A percentile compares a stretch with the other conserved stretches of the same genome.
Conservation (phyloP, 2,113 vertebrate genomes). For the Ovibos moschatus region DNA sequence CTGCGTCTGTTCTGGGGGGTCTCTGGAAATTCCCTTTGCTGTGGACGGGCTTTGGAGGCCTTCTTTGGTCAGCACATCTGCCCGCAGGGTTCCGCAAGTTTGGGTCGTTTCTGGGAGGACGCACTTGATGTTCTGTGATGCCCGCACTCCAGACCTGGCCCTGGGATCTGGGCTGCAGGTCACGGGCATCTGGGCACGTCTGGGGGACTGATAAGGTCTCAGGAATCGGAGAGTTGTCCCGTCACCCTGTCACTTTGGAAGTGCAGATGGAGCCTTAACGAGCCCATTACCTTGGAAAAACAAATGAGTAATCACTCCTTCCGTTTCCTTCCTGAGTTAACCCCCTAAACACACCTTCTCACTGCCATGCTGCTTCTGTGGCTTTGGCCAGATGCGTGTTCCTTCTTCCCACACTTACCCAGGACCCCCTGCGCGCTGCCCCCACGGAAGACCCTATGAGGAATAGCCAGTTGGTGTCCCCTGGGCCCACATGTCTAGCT, state of each 20-base stretch:
- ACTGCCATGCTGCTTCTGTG: fast-evolving
- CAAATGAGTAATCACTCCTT: not conserved
- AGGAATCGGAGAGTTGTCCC: not conserved
- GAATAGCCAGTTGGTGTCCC: fast-evolving
- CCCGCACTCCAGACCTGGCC: not conserved
- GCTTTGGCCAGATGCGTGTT: not conserved
- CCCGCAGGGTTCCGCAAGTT: not conserved
- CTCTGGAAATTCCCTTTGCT: not conserved
- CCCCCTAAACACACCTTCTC: not conserved
- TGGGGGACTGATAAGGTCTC: not conserved
- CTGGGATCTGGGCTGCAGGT: not conserved
- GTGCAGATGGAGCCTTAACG: not conserved
- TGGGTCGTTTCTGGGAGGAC: not conserved
- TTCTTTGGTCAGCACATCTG: not conserved
- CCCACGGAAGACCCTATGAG: fast-evolving
- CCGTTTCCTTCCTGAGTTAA: not conserved
- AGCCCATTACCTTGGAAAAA: not conserved
- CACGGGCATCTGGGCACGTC: not conserved
- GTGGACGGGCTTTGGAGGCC: not conserved
- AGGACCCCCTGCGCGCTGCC: not conserved
- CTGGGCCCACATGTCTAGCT: not conserved
- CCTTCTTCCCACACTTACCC: fast-evolving
- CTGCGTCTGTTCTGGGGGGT: not conserved
- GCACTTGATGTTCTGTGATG: fast-evolving
- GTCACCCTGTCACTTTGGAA: not conserved